phyloP scores from a whole-genome alignment of 2,888 invertebrate genomes.

The Mesodorylaimus sp. region DNA sequence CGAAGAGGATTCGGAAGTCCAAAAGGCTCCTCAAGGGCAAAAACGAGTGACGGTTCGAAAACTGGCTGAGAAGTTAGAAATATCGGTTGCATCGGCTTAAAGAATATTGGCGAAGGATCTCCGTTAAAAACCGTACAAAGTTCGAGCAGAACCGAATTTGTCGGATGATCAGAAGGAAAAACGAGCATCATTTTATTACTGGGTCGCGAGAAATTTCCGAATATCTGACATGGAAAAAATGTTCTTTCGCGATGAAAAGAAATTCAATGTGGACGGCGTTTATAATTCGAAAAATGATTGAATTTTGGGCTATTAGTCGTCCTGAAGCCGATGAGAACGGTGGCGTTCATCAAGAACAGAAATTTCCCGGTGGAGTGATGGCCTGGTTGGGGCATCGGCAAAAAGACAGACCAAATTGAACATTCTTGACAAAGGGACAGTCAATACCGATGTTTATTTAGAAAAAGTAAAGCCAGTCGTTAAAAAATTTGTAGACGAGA shows the following conservation, averaged over 20 bases:
- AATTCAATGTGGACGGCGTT: neutral
- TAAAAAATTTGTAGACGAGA: too few relatives aligned
- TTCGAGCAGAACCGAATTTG: neutral
- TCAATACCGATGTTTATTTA: too few relatives aligned
- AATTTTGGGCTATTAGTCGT: neutral
- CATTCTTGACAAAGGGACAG: too few relatives aligned
- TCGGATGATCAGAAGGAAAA: neutral
- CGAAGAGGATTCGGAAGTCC: neutral
- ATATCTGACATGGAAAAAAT: neutral
- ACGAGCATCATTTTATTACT: neutral
- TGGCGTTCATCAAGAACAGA: neutral
- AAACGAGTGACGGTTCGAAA: neutral
- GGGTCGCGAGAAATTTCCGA: neutral
- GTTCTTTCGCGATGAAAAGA: neutral
- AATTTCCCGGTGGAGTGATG: neutral
- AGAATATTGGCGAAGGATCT: neutral
- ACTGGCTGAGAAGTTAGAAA: neutral
- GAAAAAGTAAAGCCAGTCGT: too few relatives aligned
- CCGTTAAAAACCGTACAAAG: neutral
- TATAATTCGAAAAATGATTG: neutral
- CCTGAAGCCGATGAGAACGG: neutral
- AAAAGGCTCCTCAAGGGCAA: neutral
- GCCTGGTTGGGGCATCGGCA: too few relatives aligned
- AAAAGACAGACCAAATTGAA: too few relatives aligned
- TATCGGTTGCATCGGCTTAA: neutral